Evolutionary conservation across 2,113 vertebrate species (phyloP).

Genomic region (Sclerurus mexicanus): DNA sequence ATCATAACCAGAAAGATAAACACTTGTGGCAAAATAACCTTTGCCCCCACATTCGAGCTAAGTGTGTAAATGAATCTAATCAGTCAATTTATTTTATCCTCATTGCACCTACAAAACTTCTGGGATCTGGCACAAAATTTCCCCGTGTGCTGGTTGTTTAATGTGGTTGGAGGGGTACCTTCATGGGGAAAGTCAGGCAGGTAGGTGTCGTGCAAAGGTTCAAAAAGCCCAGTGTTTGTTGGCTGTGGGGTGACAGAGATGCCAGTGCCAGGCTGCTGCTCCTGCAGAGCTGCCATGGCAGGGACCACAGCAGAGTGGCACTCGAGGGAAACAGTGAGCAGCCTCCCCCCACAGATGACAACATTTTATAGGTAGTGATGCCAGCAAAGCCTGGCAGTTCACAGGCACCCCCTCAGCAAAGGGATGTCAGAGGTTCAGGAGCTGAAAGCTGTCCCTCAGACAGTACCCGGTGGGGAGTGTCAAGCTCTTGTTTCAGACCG

Average conservation of each 20-base stretch:
- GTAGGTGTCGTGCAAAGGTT: neutral
- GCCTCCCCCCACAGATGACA: neutral
- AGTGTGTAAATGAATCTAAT: neutral
- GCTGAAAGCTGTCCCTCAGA: neutral
- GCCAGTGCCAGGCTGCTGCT: neutral
- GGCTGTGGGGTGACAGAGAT: too few relatives aligned
- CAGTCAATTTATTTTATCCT: neutral
- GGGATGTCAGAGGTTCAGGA: accelerated
- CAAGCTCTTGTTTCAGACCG: neutral
- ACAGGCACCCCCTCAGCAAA: neutral
- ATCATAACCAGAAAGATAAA: slow-evolving; percentile 23
- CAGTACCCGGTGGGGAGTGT: neutral
- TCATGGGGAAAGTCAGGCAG: neutral
- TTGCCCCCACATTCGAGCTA: neutral
- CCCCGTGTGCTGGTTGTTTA: neutral
- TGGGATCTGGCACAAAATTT: neutral
- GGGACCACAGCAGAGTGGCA: neutral
- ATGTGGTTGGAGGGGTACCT: neutral
- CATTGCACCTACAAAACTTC: neutral
- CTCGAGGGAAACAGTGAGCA: neutral
- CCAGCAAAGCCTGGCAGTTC: neutral
- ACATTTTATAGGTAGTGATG: accelerated
- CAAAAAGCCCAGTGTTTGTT: neutral
- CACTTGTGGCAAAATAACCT: slow-evolving; percentile 14
- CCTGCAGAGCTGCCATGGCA: accelerated